Conservation (phyloP, 1,140 invertebrate genomes). For the Sarcophaga bullata region DNA sequence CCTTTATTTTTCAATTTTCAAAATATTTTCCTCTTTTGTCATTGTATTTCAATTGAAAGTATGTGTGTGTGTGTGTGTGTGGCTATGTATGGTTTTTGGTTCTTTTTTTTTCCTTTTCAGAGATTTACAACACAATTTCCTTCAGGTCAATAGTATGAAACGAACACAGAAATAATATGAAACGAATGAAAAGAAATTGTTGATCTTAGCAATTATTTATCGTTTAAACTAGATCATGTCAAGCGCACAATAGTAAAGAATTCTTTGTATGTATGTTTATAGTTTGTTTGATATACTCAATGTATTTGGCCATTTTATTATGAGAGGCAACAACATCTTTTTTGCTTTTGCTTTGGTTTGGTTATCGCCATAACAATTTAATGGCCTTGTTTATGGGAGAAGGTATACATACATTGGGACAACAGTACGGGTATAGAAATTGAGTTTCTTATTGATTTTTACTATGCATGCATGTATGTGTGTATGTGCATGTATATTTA, state of each 20-base stretch:
- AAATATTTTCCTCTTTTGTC: neutral
- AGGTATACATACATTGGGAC: neutral
- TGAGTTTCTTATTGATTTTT: conserved; percentile 33
- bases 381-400: conserved; percentile 34
- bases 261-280: conserved; percentile 29
- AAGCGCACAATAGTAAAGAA: conserved; percentile 33
- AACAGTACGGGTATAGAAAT: conserved; percentile 1
- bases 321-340: too few relatives aligned
- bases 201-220: conserved; percentile 41
- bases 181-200: neutral
- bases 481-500: neutral
- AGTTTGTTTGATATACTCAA: conserved; percentile 13
- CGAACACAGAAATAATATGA: neutral
- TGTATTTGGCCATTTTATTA: neutral
- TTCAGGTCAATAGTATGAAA: conserved; percentile 29
- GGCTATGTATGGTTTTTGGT: neutral
- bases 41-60: neutral
- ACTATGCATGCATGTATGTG: neutral
- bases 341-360: too few relatives aligned
- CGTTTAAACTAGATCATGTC: conserved; percentile 39
- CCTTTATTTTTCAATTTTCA: conserved; percentile 6
- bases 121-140: conserved; percentile 28
- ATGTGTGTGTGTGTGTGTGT: neutral
- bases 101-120: neutral
- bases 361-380: neutral